A percentile compares a stretch with the other conserved stretches of the same genome.
Conservation (phyloP, 2,797 vertebrate genomes). For the Ara ararauna region DNA sequence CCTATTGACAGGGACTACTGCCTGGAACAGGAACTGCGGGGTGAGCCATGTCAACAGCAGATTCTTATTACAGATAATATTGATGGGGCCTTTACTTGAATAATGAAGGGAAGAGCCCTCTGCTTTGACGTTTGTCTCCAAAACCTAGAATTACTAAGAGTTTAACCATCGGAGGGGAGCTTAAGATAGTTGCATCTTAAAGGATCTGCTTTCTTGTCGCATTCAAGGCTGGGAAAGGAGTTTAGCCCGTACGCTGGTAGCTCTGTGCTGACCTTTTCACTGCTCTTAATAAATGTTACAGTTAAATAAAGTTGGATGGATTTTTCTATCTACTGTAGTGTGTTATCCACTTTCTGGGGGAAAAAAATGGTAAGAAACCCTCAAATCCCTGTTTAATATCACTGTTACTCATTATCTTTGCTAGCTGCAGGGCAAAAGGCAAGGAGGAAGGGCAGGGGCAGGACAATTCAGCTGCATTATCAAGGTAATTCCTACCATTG, state of each 20-base stretch:
- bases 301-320: constrained; percentile 72
- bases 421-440: constrained; percentile 45
- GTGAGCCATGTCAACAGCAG: constrained; percentile 79
- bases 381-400: constrained; percentile 73
- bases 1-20: constrained; percentile 76
- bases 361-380: background rate
- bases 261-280: constrained; percentile 70
- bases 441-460: constrained; percentile 53
- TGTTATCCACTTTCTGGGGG: constrained; percentile 58
- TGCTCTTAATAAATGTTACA: constrained; percentile 75
- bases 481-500: constrained; percentile 43
- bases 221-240: constrained; percentile 65
- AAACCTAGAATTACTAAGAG: constrained; percentile 78
- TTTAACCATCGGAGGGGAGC: constrained; percentile 72
- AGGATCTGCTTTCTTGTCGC: constrained; percentile 73
- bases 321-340: constrained; percentile 71
- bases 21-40: constrained; percentile 75
- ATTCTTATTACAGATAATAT: constrained; percentile 82
- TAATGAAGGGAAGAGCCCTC: constrained; percentile 78
- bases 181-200: constrained; percentile 78
- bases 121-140: constrained; percentile 79
- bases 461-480: constrained; percentile 49
- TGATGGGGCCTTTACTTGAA: constrained; percentile 76
- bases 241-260: constrained; percentile 57
- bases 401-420: constrained; percentile 73